phyloP scores from a whole-genome alignment of 2,113 vertebrate genomes.

The Plotosus lineatus region DNA sequence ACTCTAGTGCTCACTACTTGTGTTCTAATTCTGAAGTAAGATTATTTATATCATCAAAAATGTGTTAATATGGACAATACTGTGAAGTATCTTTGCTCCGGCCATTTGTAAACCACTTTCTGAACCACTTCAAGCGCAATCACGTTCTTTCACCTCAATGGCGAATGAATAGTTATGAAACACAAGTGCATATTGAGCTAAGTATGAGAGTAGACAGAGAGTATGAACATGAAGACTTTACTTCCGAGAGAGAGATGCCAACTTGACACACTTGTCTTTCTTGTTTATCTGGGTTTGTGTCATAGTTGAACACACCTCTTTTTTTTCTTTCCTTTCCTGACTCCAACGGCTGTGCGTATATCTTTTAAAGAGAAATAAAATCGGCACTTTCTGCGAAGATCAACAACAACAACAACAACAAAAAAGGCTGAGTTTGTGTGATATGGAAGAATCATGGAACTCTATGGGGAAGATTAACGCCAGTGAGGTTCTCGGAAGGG shows the following conservation, averaged over 20 bases:
- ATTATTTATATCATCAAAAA: neutral
- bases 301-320: constrained; percentile 55
- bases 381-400: neutral
- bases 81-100: neutral
- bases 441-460: neutral
- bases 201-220: neutral
- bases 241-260: constrained; percentile 46
- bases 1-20: neutral
- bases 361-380: neutral
- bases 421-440: neutral
- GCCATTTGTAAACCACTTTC: neutral
- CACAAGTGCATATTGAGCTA: neutral
- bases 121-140: neutral
- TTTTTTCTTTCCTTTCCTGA: constrained; percentile 49
- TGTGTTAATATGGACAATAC: neutral
- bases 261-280: constrained; percentile 75
- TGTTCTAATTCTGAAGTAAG: neutral
- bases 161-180: neutral
- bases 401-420: too few relatives aligned
- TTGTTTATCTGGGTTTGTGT: constrained; percentile 63
- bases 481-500: neutral
- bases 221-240: neutral
- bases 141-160: neutral
- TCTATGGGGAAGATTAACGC: neutral
- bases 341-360: neutral